A percentile compares a stretch with the other conserved stretches of the same genome.
phyloP scores from a whole-genome alignment of 2,888 invertebrate genomes.

The Spisula subtruncata region DNA sequence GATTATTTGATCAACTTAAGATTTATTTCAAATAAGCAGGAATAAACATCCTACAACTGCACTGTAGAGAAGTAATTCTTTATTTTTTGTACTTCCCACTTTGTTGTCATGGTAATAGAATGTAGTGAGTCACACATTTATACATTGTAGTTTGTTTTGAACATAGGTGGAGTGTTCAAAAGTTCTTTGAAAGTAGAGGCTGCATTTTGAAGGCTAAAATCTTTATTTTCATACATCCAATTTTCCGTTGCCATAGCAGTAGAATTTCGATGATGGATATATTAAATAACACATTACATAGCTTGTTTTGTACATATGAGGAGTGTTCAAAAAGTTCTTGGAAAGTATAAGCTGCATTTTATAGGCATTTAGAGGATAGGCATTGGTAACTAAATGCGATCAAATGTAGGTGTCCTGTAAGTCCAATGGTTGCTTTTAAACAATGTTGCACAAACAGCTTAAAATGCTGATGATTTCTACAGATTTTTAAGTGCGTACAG shows the following conservation, averaged over 20 bases:
- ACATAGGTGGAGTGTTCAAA: no score
- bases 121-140: no score
- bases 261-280: no score
- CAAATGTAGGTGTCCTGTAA: not conserved
- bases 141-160: no score
- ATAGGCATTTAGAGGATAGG: not conserved
- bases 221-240: no score
- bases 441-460: not conserved
- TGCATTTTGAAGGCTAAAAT: no score
- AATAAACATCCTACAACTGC: not conserved
- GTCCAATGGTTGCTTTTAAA: not conserved
- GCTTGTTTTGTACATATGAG: no score
- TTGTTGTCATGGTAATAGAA: not conserved
- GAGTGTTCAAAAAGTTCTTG: no score
- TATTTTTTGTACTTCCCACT: not conserved
- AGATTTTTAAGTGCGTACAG: not conserved
- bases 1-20: not conserved
- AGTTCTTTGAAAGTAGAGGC: no score
- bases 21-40: not conserved
- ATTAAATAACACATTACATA: no score
- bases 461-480: not conserved
- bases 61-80: not conserved
- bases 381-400: not conserved
- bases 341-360: no score
- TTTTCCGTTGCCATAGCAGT: no score